Percentiles rank a stretch among this genome's conserved stretches.
These are phyloP conservation scores for Peromyscus melanophrys DNA, from an alignment of 2,797 vertebrate species.

Conservation along the genomic window DNA sequence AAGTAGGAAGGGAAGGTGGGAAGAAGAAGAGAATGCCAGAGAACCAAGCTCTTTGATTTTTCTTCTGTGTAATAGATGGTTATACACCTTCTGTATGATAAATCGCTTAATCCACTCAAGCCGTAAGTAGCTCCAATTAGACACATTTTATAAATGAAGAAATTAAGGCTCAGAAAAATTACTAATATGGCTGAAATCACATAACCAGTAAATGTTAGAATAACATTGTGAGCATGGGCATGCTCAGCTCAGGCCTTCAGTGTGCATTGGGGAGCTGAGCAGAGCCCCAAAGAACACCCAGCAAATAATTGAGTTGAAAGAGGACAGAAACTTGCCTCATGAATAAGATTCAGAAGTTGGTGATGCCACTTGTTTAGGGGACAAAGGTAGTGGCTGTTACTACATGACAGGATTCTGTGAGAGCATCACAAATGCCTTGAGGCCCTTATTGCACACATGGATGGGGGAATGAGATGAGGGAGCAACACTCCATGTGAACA, in stretches of 20 bases:
- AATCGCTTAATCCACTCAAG: background rate
- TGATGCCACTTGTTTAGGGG: background rate
- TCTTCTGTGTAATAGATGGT: background rate
- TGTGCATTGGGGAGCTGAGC: background rate
- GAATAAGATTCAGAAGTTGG: background rate
- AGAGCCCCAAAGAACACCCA: background rate
- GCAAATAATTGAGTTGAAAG: background rate
- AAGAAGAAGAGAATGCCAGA: background rate
- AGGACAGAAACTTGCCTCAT: background rate
- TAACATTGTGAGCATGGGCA: background rate
- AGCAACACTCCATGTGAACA: background rate
- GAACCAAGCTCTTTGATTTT: constrained; percentile 28
- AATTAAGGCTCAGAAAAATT: constrained; percentile 48
- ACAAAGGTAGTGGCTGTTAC: background rate
- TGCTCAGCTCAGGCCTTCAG: background rate
- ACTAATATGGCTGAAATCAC: background rate
- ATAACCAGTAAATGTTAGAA: constrained; percentile 10
- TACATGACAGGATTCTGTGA: background rate
- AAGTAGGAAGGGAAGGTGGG: background rate
- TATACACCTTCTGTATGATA: constrained; percentile 10
- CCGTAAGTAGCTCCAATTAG: background rate
- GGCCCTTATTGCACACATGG: background rate
- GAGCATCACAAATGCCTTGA: background rate
- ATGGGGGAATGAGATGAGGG: background rate
- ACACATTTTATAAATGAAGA: constrained; percentile 39